These are phyloP conservation scores for Cataglyphis albicans DNA, from an alignment of 2,888 invertebrate genomes.

Conservation along the genomic window DNA sequence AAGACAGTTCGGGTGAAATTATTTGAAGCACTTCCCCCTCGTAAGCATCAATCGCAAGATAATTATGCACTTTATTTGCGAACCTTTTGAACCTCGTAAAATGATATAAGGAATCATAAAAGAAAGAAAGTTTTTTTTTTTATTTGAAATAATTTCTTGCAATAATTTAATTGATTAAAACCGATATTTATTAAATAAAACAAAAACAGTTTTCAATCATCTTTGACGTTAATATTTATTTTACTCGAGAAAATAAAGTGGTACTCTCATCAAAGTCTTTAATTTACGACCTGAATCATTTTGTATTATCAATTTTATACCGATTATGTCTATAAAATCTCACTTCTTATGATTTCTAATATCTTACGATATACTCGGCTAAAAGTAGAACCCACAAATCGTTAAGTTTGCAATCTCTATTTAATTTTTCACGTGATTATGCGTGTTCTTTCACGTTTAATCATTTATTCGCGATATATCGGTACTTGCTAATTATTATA, in stretches of 20 bases:
- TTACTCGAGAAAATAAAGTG: background rate
- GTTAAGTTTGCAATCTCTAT: background rate
- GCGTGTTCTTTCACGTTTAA: background rate
- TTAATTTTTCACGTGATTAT: background rate
- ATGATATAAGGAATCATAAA: background rate
- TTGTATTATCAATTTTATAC: background rate
- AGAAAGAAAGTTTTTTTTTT: background rate
- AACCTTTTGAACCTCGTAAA: background rate
- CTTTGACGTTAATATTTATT: background rate
- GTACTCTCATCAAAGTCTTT: background rate
- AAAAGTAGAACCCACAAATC: background rate
- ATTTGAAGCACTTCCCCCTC: background rate
- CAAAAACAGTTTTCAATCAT: background rate
- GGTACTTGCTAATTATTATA: constrained; percentile 10
- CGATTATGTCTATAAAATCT: background rate
- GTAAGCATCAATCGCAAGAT: background rate
- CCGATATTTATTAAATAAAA: background rate
- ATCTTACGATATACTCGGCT: background rate
- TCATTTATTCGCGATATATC: background rate
- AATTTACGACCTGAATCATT: background rate
- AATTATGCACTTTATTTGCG: background rate
- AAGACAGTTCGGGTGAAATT: background rate
- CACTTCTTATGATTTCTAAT: background rate
- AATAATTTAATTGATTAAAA: background rate
- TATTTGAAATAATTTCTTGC: background rate